These are phyloP conservation scores for Oncopodura yosiiana DNA, from an alignment of 1,140 invertebrate genomes.

Conservation along the genomic window DNA sequence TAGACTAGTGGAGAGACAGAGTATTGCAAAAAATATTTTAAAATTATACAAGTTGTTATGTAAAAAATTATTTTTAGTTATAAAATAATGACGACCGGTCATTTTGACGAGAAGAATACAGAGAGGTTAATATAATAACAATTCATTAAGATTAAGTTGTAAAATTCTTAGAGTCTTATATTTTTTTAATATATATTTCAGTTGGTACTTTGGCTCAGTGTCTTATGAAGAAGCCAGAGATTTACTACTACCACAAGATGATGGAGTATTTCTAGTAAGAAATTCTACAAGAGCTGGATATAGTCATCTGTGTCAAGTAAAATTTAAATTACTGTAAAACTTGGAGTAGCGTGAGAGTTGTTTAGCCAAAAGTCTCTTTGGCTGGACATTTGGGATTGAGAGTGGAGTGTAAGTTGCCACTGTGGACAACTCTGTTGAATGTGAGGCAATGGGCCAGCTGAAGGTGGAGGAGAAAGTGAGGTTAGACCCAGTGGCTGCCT, in stretches of 20 bases:
- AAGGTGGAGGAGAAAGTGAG: constrained; percentile 1
- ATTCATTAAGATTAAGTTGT: background rate
- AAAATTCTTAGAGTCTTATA: background rate
- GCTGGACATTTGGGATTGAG: background rate
- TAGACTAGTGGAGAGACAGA: too few species aligned
- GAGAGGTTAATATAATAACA: constrained; percentile 11
- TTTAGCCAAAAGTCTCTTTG: too few species aligned
- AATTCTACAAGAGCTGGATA: constrained; percentile 23
- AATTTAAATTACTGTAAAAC: background rate
- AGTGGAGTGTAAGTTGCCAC: background rate
- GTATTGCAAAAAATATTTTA: too few species aligned
- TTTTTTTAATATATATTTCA: background rate
- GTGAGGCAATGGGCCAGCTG: too few species aligned
- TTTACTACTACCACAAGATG: constrained; percentile 12
- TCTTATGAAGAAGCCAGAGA: constrained; percentile 13
- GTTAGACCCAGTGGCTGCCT: constrained; percentile 2
- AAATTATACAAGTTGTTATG: too few species aligned
- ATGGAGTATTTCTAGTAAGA: constrained; percentile 25
- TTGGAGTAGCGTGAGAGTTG: background rate
- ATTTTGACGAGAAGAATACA: constrained; percentile 12
- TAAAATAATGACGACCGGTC: background rate
- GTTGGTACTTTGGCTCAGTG: constrained; percentile 17
- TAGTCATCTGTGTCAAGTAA: constrained; percentile 32
- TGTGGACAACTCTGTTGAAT: background rate
- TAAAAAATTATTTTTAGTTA: too few species aligned